A percentile compares a stretch with the other conserved stretches of the same genome.
phyloP scores from a whole-genome alignment of 2,797 vertebrate species.

The Sebastes paucispinis region DNA sequence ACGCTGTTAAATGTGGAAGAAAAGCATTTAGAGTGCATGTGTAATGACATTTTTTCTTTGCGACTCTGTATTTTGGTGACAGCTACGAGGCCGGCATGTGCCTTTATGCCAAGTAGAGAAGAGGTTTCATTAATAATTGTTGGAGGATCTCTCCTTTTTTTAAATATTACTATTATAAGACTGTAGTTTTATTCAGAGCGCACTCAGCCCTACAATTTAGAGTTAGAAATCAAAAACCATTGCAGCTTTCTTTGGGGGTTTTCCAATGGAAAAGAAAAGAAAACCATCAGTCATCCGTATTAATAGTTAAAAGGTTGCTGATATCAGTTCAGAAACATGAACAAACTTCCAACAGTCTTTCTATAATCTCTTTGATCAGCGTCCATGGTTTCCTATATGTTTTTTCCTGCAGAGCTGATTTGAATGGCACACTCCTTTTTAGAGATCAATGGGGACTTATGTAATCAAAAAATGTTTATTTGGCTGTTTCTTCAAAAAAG shows the following conservation, averaged over 20 bases:
- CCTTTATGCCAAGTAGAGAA: not conserved
- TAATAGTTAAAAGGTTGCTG: not conserved
- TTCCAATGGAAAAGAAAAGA: not conserved
- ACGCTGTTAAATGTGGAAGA: not conserved
- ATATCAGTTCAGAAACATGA: not conserved
- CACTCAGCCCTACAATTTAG: not conserved
- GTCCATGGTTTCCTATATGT: not conserved
- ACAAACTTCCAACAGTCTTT: not conserved
- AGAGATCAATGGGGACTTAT: constrained; percentile 22
- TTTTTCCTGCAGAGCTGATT: constrained; percentile 25
- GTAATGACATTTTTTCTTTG: not conserved
- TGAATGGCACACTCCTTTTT: constrained; percentile 18
- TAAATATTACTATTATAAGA: not conserved
- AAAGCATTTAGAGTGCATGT: not conserved
- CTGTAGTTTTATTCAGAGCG: not conserved
- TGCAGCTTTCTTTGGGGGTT: not conserved
- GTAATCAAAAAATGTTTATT: constrained; percentile 54
- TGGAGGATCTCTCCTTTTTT: not conserved
- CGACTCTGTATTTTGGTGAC: not conserved
- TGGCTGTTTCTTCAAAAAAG: constrained; percentile 57
- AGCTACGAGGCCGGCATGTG: accelerated
- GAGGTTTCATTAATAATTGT: not conserved
- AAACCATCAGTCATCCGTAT: not conserved
- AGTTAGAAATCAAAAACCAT: not conserved
- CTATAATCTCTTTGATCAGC: constrained; percentile 7